Base-by-base conservation (phyloP, 2,797 vertebrate genomes). In the Coreius guichenoti region DNA sequence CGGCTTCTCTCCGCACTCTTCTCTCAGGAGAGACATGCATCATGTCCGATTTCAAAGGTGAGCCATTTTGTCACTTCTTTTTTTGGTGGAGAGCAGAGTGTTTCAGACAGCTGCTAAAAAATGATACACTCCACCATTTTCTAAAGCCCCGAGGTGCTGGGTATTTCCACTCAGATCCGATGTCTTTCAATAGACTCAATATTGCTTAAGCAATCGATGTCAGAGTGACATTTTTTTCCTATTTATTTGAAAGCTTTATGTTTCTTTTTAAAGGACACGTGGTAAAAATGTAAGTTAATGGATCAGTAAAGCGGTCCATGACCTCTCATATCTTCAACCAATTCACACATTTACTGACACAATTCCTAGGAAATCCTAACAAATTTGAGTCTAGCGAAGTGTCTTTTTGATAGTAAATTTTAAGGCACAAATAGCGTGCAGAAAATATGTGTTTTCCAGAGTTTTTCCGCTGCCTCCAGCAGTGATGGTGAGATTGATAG, bases 401-500 rank as follows among this genome's bases (percentile, higher is more conserved):
- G 9, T 61, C 16, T 47, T 79, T 79, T 79, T 63, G 58, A 65
- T 65, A 21, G 63, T 23, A 47, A 23, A 33, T 80, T 82, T 72
- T 61, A 12, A 70, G 58, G 51, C 61, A 63, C 33, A 26, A 76
- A 86, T 73, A 58, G n/a, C 76, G 47, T 47, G 70, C 56, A 23
- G 12, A 14, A 82, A 82, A 68, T 63, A 79, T 83, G 65, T 45
- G 21, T 87, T 87, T 83, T 49, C 33, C 67, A 12, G 21, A 69
- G 80, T 76, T 83, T 81, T 82, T 72, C 33, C 12, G 0, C 81
- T 23, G 36, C 47, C 81, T 65, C 49, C 83, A 61, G 82, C 49
- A 43, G 79, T 77, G 89, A 90, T 85, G 70, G 80, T 67, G 81
- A 91, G 88, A 92, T 89, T 90, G 87, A 91, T 89, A 87, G 88